These are phyloP conservation scores for Triplophysa yarkandensis DNA, from an alignment of 2,797 vertebrate species.

Conservation along the genomic window DNA sequence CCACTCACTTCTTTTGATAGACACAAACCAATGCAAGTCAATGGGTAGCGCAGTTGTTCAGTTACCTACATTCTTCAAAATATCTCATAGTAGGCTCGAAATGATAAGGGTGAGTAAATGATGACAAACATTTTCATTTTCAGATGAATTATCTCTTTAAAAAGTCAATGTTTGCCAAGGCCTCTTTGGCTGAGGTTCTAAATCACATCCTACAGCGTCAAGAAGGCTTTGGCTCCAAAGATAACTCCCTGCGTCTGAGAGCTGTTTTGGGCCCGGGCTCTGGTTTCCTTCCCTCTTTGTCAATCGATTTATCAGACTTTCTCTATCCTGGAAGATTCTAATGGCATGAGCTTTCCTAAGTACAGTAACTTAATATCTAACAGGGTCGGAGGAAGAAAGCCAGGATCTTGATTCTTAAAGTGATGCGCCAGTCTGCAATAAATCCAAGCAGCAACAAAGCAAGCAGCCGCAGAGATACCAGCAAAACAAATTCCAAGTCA, in stretches of 20 bases:
- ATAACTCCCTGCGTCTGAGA: slow-evolving; percentile 65
- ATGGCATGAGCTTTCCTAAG: slow-evolving; percentile 94
- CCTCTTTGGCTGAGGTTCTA: slow-evolving; percentile 28
- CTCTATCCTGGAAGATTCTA: slow-evolving; percentile 91
- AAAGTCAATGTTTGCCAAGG: slow-evolving; percentile 40
- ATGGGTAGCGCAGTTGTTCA: no score
- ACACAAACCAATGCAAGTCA: no score
- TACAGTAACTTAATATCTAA: slow-evolving; percentile 92
- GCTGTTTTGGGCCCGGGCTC: slow-evolving; percentile 74
- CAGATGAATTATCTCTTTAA: no score
- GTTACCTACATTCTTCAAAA: no score
- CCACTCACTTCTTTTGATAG: no score
- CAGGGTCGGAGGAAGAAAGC: slow-evolving; percentile 73
- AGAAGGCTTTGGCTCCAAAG: slow-evolving; percentile 54
- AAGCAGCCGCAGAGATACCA: slow-evolving; percentile 51
- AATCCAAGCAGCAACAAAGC: slow-evolving; percentile 65
- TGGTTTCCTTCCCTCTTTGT: slow-evolving; percentile 84
- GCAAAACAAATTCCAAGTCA: slow-evolving; percentile 46
- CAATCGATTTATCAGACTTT: slow-evolving; percentile 95
- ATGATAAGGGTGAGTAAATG: no score
- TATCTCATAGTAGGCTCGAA: no score
- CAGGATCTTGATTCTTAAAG: slow-evolving; percentile 51
- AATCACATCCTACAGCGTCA: slow-evolving; percentile 50
- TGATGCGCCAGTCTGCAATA: slow-evolving; percentile 79
- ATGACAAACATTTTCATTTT: no score